Base-by-base conservation (phyloP, 2,888 invertebrate species). In the Vanessa cardui region DNA sequence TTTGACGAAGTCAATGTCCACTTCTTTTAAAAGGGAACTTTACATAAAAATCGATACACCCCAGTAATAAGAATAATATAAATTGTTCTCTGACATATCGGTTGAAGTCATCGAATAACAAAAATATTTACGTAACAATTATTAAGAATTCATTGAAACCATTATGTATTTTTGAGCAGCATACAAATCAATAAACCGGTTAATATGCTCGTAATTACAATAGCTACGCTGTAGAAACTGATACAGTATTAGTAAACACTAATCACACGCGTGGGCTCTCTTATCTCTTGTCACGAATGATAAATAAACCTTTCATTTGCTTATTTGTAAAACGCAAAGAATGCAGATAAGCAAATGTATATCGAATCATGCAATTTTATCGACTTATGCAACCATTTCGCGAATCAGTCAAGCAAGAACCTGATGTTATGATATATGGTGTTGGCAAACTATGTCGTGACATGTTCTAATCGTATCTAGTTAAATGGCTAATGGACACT, bases 401-500 rank as follows among this genome's bases (percentile, higher is more conserved):
- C 58, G 58, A 44, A 58, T 68, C 59, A 46, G 62, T 67, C 65
- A 33, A 26, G 58, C 62, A 49, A 64, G 62, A 68, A 64, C 67
- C 62, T 64, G 64, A 70, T 70, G 65, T 78, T 81, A 86, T 91
- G 90, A 90, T 90, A 86, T 88, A 89, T 88, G 78, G 75, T 63
- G 81, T 83, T 83, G 81, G 84, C 85, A 83, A 85, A 84, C 78
- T 75, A 78, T 79, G 77, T 88, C 88, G 89, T 90, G 91, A 88
- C 87, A 82, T 76, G 83, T 77, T 81, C 87, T 87, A 88, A 89
- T 90, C 88, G 87, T 89, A 90, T 89, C 89, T 84, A 89, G 90
- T 88, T 88, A 90, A 89, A 90, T 84, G 83, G 85, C 86, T 91
- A 92, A 92, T 92, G 91, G 91, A 84, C 85, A 83, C 88, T 92